Percentiles rank a stretch among this genome's conserved stretches.
These are phyloP conservation scores for Phrynocephalus forsythii DNA, from an alignment of 2,797 vertebrate genomes.

Conservation along the genomic window DNA sequence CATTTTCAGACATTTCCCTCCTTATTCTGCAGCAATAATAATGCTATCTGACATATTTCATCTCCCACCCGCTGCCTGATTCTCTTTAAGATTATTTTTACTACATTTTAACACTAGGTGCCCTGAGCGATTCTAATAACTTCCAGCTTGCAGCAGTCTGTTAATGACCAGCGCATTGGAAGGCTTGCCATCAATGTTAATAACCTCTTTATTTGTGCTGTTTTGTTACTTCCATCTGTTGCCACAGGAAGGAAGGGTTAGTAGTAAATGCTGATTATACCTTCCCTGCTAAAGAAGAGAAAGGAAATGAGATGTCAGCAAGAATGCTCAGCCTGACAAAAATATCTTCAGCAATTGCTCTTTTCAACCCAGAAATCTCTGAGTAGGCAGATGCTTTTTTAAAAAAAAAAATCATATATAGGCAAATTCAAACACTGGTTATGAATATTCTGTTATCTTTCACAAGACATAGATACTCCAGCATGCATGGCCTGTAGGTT, in stretches of 20 bases:
- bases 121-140: conserved; percentile 62
- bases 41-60: conserved; percentile 29
- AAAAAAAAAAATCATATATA: conserved; percentile 9
- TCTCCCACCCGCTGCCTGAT: background rate
- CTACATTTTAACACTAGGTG: conserved; percentile 34
- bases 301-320: conserved; percentile 76
- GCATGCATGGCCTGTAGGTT: background rate
- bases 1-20: conserved; percentile 44
- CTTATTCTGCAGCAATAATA: conserved; percentile 56
- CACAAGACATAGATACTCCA: conserved; percentile 50
- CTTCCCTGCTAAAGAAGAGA: conserved; percentile 66
- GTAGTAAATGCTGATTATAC: conserved; percentile 69
- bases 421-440: background rate
- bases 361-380: conserved; percentile 58
- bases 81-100: background rate
- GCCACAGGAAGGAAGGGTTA: conserved; percentile 70
- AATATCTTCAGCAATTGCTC: conserved; percentile 53
- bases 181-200: conserved; percentile 55
- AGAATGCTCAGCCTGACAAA: conserved; percentile 62
- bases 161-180: conserved; percentile 49
- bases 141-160: conserved; percentile 62
- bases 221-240: conserved; percentile 67
- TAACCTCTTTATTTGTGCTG: conserved; percentile 58
- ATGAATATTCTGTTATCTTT: conserved; percentile 43
- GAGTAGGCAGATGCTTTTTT: conserved; percentile 27